phyloP scores from a whole-genome alignment of 2,888 invertebrate genomes.

The Hydrotaea cyrtoneurina region DNA sequence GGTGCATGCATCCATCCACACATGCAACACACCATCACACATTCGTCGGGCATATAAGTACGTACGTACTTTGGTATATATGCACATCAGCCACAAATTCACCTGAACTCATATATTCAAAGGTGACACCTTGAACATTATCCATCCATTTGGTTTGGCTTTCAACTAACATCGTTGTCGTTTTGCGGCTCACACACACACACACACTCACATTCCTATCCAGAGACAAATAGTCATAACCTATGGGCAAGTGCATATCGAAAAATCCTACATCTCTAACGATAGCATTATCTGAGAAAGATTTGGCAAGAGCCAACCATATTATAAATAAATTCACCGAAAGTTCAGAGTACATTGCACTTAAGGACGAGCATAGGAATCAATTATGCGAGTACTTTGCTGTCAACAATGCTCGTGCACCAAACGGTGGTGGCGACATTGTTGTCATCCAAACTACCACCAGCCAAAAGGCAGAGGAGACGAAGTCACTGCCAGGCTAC shows the following conservation, averaged over 20 bases:
- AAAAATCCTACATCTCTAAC: conserved; percentile 79
- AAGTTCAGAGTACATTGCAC: conserved; percentile 72
- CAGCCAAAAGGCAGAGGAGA: conserved; percentile 69
- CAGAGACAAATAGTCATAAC: conserved; percentile 50
- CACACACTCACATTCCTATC: background rate
- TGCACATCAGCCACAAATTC: conserved; percentile 10
- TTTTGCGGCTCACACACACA: too few species aligned
- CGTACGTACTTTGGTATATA: background rate
- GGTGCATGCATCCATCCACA: conserved; percentile 12
- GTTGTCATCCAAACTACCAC: conserved; percentile 58
- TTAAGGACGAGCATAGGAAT: conserved; percentile 72
- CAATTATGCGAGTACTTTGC: conserved; percentile 72
- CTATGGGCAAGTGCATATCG: conserved; percentile 81
- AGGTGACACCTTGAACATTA: conserved; percentile 61
- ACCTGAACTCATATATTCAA: conserved; percentile 33
- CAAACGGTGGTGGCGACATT: conserved; percentile 69
- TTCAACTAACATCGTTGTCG: background rate
- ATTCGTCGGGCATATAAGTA: too few species aligned
- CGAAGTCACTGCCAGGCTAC: conserved; percentile 54
- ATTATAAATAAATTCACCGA: conserved; percentile 72
- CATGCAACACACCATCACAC: conserved; percentile 4
- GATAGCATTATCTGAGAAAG: conserved; percentile 78
- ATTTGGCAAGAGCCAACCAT: conserved; percentile 75
- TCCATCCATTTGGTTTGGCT: conserved; percentile 16
- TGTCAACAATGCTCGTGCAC: conserved; percentile 66